These are phyloP conservation scores for Platysternon megacephalum DNA, from an alignment of 2,113 vertebrate species.

Conservation along the genomic window DNA sequence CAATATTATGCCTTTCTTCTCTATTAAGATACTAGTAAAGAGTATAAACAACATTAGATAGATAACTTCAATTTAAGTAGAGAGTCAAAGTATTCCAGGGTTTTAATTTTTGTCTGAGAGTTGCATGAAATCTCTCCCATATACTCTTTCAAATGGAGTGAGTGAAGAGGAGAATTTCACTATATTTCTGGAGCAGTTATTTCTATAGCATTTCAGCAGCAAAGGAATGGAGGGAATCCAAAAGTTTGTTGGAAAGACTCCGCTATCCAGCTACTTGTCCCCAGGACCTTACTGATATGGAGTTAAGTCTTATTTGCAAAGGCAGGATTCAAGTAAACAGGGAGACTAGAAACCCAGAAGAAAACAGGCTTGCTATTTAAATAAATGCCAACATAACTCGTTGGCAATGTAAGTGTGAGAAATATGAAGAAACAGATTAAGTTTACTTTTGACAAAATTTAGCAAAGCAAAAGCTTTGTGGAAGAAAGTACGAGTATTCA, in stretches of 20 bases:
- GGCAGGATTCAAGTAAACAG: accelerated
- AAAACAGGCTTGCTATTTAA: background rate
- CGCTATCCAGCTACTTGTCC: accelerated
- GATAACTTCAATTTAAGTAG: background rate
- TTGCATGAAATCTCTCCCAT: background rate
- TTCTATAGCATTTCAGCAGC: background rate
- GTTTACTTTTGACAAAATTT: background rate
- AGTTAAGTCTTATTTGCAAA: background rate
- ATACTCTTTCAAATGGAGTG: background rate
- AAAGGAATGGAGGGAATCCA: background rate
- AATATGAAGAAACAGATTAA: background rate
- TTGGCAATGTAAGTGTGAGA: background rate
- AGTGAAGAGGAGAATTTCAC: background rate
- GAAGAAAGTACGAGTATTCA: background rate
- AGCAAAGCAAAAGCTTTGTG: background rate
- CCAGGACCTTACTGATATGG: background rate
- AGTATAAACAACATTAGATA: background rate
- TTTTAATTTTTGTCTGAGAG: background rate
- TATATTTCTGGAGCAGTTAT: background rate
- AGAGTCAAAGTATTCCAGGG: background rate
- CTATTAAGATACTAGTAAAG: background rate
- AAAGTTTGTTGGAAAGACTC: background rate
- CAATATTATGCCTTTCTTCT: background rate
- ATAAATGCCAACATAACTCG: background rate
- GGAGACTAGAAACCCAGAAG: background rate